Evolutionary conservation across 2,113 vertebrate species (phyloP).

Genomic region (Lamprologus lemairii): DNA sequence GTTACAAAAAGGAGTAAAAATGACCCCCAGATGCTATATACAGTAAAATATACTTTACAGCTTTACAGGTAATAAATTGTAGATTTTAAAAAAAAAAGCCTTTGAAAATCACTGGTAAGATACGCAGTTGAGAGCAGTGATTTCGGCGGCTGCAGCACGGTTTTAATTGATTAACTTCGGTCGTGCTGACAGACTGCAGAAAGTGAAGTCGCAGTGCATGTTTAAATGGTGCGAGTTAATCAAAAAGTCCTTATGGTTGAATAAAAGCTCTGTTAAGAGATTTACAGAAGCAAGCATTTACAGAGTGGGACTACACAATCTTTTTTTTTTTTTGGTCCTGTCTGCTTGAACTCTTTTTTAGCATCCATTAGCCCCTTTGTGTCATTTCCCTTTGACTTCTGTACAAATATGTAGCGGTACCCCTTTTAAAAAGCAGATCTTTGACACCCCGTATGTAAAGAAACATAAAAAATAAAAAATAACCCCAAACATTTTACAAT

Average conservation of each 20-base stretch:
- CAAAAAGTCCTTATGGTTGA: background rate
- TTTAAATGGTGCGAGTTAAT: background rate
- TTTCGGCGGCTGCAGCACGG: conserved; percentile 18
- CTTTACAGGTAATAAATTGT: conserved; percentile 65
- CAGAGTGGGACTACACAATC: conserved; percentile 19
- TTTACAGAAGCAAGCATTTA: conserved; percentile 23
- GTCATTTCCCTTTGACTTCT: conserved; percentile 32
- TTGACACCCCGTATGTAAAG: conserved; percentile 29
- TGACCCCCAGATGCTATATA: conserved; percentile 67
- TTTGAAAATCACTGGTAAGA: conserved; percentile 30
- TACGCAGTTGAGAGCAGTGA: conserved; percentile 1
- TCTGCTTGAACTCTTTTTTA: conserved; percentile 39
- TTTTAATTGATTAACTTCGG: background rate
- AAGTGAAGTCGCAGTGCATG: background rate
- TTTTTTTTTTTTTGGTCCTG: background rate
- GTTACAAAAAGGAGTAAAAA: conserved; percentile 73
- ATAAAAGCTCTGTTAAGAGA: conserved; percentile 6
- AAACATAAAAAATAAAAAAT: conserved; percentile 39
- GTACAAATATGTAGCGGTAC: conserved; percentile 53
- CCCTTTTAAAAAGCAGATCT: conserved; percentile 33
- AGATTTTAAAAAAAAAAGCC: conserved; percentile 40
- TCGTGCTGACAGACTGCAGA: background rate
- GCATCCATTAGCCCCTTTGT: conserved; percentile 8
- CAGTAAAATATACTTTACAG: conserved; percentile 75
- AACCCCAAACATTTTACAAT: conserved; percentile 50